A percentile compares a stretch with the other conserved stretches of the same genome.
Evolutionary conservation across 2,888 invertebrate genomes (phyloP).

Genomic region (Aspidapion aeneum): DNA sequence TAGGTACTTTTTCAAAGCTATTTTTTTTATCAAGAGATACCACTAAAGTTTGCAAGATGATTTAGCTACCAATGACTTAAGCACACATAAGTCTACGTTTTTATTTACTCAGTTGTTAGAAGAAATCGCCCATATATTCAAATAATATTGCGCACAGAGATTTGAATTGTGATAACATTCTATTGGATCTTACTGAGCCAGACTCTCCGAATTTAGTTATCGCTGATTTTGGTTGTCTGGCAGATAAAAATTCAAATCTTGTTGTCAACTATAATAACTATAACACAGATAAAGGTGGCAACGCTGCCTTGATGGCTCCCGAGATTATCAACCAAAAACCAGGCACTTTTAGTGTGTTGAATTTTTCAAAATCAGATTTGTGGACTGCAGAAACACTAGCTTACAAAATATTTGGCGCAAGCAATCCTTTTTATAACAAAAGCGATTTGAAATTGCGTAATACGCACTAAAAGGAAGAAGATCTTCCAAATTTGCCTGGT

Average conservation of each 20-base stretch:
- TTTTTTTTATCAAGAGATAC: conserved; percentile 82
- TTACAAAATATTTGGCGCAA: conserved; percentile 76
- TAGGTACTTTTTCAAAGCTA: too few species aligned
- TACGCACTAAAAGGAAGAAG: conserved; percentile 57
- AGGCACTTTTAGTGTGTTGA: conserved; percentile 66
- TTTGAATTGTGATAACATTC: conserved; percentile 78
- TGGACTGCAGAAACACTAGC: conserved; percentile 83
- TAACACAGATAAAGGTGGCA: conserved; percentile 75
- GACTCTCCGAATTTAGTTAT: conserved; percentile 66
- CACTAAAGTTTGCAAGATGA: conserved; percentile 57
- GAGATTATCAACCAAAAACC: conserved; percentile 71
- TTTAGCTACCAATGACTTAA: conserved; percentile 40
- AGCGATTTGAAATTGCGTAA: conserved; percentile 50
- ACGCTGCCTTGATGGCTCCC: conserved; percentile 82
- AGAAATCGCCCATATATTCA: conserved; percentile 68
- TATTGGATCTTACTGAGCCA: conserved; percentile 61
- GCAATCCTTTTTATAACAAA: conserved; percentile 68
- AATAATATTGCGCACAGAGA: conserved; percentile 77
- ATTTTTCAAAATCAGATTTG: conserved; percentile 76
- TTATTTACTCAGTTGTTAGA: conserved; percentile 76
- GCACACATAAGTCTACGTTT: conserved; percentile 58
- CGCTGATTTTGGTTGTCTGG: conserved; percentile 84
- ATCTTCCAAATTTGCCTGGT: conserved; percentile 59
- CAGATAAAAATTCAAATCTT: conserved; percentile 61
- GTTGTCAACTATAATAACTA: conserved; percentile 62